Conservation (phyloP, 2,113 vertebrate species). For the Bufo gargarizans region DNA sequence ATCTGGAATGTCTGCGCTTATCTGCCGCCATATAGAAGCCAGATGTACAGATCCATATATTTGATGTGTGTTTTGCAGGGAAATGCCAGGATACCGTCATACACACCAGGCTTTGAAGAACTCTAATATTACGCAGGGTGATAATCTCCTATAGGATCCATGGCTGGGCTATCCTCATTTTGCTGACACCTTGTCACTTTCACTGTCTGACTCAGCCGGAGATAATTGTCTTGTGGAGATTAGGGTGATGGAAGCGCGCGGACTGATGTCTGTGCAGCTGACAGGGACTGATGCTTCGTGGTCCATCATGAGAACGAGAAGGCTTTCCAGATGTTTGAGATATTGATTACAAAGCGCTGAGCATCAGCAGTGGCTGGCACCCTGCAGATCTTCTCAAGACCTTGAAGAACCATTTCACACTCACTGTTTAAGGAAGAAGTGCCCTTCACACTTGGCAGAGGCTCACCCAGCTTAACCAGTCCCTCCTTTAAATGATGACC, state of each 20-base stretch:
- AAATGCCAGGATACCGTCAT: not conserved
- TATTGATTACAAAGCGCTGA: not conserved
- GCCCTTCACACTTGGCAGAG: too few relatives aligned
- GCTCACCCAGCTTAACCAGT: too few relatives aligned
- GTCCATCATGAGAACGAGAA: not conserved
- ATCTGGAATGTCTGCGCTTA: not conserved
- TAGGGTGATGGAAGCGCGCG: not conserved
- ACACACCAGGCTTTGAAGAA: constrained; percentile 14
- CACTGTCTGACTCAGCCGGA: not conserved
- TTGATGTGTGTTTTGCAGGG: not conserved
- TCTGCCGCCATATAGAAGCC: constrained; percentile 20
- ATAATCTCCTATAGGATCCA: constrained; percentile 23
- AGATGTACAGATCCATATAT: constrained; percentile 10
- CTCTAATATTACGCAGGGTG: not conserved
- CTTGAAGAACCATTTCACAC: not conserved
- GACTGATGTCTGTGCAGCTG: not conserved
- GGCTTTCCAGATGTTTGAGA: constrained; percentile 9
- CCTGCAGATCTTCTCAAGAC: not conserved
- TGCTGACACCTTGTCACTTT: constrained; percentile 26
- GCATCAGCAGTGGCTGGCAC: not conserved
- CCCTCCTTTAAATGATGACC: too few relatives aligned
- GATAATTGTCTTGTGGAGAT: constrained; percentile 4
- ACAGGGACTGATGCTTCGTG: not conserved
- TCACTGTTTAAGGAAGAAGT: not conserved
- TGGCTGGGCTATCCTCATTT: not conserved